Base-by-base conservation (phyloP, 2,113 vertebrate genomes). In the Harpagus bidentatus region DNA sequence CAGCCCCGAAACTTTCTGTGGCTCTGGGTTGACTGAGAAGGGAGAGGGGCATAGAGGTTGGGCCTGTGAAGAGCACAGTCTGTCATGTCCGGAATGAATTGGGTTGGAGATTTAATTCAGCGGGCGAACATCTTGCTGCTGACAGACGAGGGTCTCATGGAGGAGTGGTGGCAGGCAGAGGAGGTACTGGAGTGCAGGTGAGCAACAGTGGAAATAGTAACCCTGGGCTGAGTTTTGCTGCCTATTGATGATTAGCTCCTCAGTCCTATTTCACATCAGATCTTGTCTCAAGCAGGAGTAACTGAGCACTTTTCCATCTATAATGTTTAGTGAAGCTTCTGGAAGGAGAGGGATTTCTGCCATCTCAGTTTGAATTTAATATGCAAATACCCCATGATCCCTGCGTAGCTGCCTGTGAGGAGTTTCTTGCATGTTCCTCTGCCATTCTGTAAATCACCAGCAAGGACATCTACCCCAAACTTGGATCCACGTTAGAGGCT, bases 61-160 rank as follows among this genome's bases (percentile, higher is more conserved):
- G 67, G 31, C 53, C 45, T 29, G 29, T 18, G 22, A 36, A 23
- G 45, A 43, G 50, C 11, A 19, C 20, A 9, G 47, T 10, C 12
- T 31, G 50, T 22, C 0, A 0, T 48, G 63, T 40, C 29, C 25
- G 7, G 21, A 38, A 10, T 4, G 40, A 28, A 6, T 5, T 2
- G 12, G 34, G 53, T 36, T 82, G 66, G 62, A 77, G 48, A 18
- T 25, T 10, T 11, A 21, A 34, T 26, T 32, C 28, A 4, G n/a
- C 1, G 0, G 38, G 63, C 50, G 61, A n/a, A 23, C 12, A 1
- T 28, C 14, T 3, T 20, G 29, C 48, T 38, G 67, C 26, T 29
- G 47, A 4, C 21, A 40, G 40, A 1, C 0, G 0, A 43, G 28
- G 43, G 48, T 10, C 43, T 59, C 3, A 1, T 3, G 25, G 48